These are phyloP conservation scores for Nannoperca obscura DNA, from an alignment of 2,797 vertebrate species.

Conservation along the genomic window DNA sequence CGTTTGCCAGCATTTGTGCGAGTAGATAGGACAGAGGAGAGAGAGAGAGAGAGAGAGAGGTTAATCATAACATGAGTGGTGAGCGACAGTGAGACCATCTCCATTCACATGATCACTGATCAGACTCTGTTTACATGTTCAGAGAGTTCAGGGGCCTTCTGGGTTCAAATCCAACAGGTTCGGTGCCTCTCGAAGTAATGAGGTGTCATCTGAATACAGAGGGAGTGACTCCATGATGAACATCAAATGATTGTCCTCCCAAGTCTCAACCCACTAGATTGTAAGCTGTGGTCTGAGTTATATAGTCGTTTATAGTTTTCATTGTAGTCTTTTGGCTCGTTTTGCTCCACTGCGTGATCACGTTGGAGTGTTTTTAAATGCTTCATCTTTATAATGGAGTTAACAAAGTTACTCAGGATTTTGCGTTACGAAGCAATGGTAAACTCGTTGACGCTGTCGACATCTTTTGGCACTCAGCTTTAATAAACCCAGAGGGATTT, in stretches of 20 bases:
- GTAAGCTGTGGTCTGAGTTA: neutral
- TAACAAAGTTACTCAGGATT: neutral
- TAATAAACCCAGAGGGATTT: constrained; percentile 17
- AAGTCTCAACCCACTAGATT: neutral
- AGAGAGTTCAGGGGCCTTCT: neutral
- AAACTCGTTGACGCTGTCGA: neutral
- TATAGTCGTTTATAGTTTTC: neutral
- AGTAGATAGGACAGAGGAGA: neutral
- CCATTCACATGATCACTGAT: neutral
- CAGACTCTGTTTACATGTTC: constrained; percentile 2
- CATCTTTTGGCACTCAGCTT: neutral
- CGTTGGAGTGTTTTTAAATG: neutral
- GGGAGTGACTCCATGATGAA: neutral
- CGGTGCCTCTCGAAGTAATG: neutral
- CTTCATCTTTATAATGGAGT: neutral
- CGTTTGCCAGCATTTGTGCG: constrained; percentile 16
- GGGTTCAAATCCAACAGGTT: neutral
- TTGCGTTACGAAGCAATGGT: neutral
- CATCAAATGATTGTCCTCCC: neutral
- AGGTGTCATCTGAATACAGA: constrained; percentile 2
- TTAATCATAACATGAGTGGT: neutral
- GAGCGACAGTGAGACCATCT: neutral
- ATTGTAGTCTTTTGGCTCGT: neutral
- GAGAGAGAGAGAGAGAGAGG: neutral
- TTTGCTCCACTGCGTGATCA: neutral